Conservation (phyloP, 2,797 vertebrate genomes). For the Coluber constrictor region DNA sequence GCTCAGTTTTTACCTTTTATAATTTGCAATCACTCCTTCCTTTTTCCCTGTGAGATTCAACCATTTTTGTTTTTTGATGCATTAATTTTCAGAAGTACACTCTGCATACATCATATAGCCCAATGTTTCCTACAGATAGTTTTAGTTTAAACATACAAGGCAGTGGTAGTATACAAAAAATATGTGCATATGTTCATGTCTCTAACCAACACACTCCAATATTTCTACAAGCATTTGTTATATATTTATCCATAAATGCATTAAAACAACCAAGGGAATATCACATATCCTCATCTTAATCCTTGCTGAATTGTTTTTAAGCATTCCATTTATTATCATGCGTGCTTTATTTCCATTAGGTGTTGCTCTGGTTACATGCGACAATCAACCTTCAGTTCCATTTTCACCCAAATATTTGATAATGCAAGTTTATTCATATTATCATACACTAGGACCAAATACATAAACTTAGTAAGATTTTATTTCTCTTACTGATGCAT, state of each 20-base stretch:
- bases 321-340: not conserved
- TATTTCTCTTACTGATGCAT: not conserved
- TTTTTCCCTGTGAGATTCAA: not conserved
- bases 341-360: not conserved
- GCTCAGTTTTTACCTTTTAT: not conserved
- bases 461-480: not conserved
- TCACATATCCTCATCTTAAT: not conserved
- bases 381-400: not conserved
- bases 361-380: not conserved
- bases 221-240: not conserved
- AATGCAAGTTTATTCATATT: not conserved
- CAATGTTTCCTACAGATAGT: not conserved
- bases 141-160: not conserved
- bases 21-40: not conserved
- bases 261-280: not conserved
- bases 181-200: not conserved
- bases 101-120: not conserved
- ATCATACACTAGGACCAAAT: not conserved
- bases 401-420: not conserved
- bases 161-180: not conserved
- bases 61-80: not conserved
- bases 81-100: not conserved
- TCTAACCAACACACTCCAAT: not conserved
- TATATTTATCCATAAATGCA: not conserved
- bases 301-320: not conserved